These are phyloP conservation scores for Deroptyus accipitrinus DNA, from an alignment of 2,113 vertebrate species.

Conservation along the genomic window DNA sequence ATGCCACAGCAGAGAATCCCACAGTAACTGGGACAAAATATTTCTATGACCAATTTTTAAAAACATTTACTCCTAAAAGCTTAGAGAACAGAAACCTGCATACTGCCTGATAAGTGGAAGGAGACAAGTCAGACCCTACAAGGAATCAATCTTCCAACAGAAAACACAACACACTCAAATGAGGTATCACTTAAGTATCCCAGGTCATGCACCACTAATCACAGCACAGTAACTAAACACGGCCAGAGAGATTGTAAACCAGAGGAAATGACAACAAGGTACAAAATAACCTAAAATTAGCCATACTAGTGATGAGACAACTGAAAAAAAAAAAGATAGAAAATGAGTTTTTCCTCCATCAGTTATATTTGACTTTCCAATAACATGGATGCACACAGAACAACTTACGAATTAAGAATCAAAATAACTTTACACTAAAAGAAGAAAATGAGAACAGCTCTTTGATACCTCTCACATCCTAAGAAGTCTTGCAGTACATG, in stretches of 20 bases:
- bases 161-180: not conserved
- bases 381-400: not conserved
- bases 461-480: not conserved
- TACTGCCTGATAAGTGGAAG: not conserved
- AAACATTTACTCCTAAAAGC: not conserved
- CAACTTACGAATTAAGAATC: not conserved
- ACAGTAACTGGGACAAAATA: not conserved
- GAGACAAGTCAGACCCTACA: not conserved
- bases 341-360: not conserved
- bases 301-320: not conserved
- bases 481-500: not conserved
- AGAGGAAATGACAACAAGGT: not conserved
- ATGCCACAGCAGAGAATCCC: not conserved
- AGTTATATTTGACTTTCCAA: not conserved
- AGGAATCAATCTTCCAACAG: not conserved
- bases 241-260: not conserved
- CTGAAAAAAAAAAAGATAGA: accelerated
- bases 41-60: not conserved
- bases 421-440: not conserved
- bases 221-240: not conserved
- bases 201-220: not conserved
- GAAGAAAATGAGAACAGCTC: not conserved
- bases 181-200: not conserved
- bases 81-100: not conserved
- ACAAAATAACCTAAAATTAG: not conserved